Evolutionary conservation across 2,797 vertebrate genomes (phyloP), one percentile per base, ranked within the genome.

Genomic region (Schizopygopsis pylzovi): DNA sequence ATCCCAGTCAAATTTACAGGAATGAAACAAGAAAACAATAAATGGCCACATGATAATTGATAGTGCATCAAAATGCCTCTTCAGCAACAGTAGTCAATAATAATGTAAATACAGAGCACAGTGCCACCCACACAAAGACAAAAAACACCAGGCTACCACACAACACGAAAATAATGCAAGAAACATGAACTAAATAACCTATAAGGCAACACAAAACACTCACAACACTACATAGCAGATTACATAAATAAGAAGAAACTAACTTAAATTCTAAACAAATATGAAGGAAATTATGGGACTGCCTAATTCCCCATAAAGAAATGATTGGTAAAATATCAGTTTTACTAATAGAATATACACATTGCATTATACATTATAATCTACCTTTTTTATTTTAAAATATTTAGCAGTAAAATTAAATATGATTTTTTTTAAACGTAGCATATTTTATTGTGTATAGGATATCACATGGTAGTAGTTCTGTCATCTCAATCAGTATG

Each of bases 51-150:
- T 79, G n/a, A 79, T 45, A 12, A 45, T 63, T 45, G 63, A 11
- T 25, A 79, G n/a, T 18, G 63, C 2, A 61, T 16, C 2, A 43
- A 43, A 79, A 61, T 61, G 22, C 37, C 54, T 78, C 76, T 78
- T 78, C 37, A 61, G 76, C 54, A 61, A 61, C 54, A 79, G 76
- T 78, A 78, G 22, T 43, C 37, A 78, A 59, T 59, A 15, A 39
- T 61, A 61, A 61, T 61, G 54, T 56, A n/a, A 79, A 79, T 25
- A 61, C 15, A 78, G 8, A 43, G 12, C 52, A 56, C 56, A 11
- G 73, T 22, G 28, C 37, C 12, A 37, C 37, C 13, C 54, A 41
- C 76, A 61, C 12, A 59, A 43, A 59, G 28, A 59, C 12, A 78
- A 41, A 1, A 11, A 2, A 10, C 13, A 61, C 43, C 13, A 61